Percentiles rank a stretch among this genome's conserved stretches.
These are phyloP conservation scores for Carabus problematicus DNA, from an alignment of 2,888 invertebrate species.

Conservation along the genomic window DNA sequence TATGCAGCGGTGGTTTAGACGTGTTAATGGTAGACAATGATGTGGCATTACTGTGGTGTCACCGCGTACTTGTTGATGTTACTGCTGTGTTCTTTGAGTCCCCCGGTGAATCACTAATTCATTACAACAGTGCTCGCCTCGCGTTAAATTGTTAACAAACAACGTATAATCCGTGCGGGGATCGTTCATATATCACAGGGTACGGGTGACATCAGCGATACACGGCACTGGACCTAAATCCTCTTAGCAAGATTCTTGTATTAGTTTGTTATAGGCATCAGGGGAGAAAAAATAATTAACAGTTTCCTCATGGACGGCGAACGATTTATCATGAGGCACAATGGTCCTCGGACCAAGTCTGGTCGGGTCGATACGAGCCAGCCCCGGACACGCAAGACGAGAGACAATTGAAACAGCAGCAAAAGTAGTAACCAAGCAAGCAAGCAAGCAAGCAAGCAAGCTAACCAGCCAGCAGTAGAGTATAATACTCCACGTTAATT, in stretches of 20 bases:
- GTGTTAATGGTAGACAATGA: neutral
- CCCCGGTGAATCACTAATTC: constrained; percentile 34
- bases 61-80: constrained; percentile 1
- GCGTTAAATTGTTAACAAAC: constrained; percentile 40
- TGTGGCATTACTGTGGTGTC: too few species aligned
- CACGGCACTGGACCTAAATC: constrained; percentile 34
- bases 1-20: neutral
- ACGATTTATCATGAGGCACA: constrained; percentile 52
- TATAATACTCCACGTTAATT: too few species aligned
- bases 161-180: constrained; percentile 34
- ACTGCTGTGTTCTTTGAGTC: neutral
- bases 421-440: neutral
- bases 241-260: constrained; percentile 45
- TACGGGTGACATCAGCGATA: constrained; percentile 36
- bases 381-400: constrained; percentile 54
- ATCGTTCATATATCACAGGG: constrained; percentile 8
- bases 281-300: constrained; percentile 53
- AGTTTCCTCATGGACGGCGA: constrained; percentile 51
- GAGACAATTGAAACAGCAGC: constrained; percentile 49
- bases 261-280: constrained; percentile 51
- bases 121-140: constrained; percentile 28
- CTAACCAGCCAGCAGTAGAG: neutral
- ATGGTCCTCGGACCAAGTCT: constrained; percentile 43
- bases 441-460: neutral
- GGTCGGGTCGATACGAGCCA: constrained; percentile 48